A percentile compares a stretch with the other conserved stretches of the same genome.
These are phyloP conservation scores for Drosophila trapezifrons DNA, from an alignment of 1,140 invertebrate genomes.

Conservation along the genomic window DNA sequence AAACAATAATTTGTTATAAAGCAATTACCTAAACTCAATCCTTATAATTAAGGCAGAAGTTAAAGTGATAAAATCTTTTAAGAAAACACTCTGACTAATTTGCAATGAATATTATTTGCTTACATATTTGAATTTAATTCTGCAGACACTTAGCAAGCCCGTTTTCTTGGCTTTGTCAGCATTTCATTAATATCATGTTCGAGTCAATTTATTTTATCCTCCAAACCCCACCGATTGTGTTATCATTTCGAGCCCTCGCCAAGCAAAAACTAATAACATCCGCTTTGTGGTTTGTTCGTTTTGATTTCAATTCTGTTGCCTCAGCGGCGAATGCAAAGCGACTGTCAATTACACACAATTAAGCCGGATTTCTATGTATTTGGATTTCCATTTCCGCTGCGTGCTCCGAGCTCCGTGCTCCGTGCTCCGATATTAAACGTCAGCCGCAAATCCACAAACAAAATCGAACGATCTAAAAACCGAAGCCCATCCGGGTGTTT, in stretches of 20 bases:
- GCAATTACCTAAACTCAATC: too few relatives aligned
- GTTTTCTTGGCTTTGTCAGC: neutral
- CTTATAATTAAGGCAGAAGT: neutral
- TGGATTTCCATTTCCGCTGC: constrained; percentile 65
- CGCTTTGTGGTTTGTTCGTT: constrained; percentile 57
- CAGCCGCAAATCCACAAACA: constrained; percentile 52
- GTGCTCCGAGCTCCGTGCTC: constrained; percentile 10
- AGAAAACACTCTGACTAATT: neutral
- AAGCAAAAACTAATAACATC: constrained; percentile 63
- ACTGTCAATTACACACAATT: constrained; percentile 76
- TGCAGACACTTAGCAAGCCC: neutral
- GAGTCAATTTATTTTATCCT: constrained; percentile 3
- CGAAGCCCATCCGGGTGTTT: constrained; percentile 10
- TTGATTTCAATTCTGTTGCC: constrained; percentile 41
- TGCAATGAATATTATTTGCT: neutral
- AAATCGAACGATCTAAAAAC: constrained; percentile 40
- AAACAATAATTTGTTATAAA: too few relatives aligned
- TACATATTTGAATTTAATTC: neutral
- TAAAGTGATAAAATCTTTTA: neutral
- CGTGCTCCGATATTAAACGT: constrained; percentile 60
- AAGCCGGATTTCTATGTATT: constrained; percentile 70
- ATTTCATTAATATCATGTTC: constrained; percentile 3
- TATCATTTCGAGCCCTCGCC: constrained; percentile 9
- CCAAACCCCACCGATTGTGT: neutral
- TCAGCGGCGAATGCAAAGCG: constrained; percentile 57